A percentile compares a stretch with the other conserved stretches of the same genome.
Conservation (phyloP, 2,113 vertebrate species). For the Pygoscelis antarcticus region DNA sequence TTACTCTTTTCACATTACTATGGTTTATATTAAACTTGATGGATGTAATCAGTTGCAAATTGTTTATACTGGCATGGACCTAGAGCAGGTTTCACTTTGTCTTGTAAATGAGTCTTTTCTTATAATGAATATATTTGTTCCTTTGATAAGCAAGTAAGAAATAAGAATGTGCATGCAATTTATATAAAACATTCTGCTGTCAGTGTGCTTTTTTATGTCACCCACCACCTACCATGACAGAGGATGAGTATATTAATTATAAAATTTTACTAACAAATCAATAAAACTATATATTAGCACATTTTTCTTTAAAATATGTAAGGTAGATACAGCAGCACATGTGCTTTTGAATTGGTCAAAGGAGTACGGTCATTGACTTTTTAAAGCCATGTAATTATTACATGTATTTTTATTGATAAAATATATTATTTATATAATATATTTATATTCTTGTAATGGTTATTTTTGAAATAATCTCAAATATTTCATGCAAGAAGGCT, state of each 20-base stretch:
- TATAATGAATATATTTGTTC: slow-evolving; percentile 8
- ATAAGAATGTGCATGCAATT: neutral
- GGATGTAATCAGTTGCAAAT: slow-evolving; percentile 37
- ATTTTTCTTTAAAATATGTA: neutral
- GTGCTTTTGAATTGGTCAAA: neutral
- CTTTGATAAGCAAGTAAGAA: slow-evolving; percentile 9
- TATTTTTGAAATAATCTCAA: neutral
- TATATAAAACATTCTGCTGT: neutral
- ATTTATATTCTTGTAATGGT: neutral
- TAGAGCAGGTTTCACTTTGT: neutral
- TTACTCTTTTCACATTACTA: slow-evolving; percentile 27
- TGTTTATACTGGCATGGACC: neutral
- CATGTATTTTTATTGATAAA: neutral
- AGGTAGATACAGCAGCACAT: neutral
- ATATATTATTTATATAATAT: neutral
- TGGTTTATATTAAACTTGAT: slow-evolving; percentile 53
- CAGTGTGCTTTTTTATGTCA: neutral
- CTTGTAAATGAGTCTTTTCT: slow-evolving; percentile 2
- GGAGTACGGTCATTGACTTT: neutral
- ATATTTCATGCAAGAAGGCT: neutral
- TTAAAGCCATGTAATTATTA: neutral
- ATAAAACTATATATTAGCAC: neutral
- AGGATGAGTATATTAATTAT: neutral
- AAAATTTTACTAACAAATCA: neutral
- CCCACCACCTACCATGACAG: neutral